Conservation (phyloP, 1,140 invertebrate genomes). For the Diplogasteroides magnus region DNA sequence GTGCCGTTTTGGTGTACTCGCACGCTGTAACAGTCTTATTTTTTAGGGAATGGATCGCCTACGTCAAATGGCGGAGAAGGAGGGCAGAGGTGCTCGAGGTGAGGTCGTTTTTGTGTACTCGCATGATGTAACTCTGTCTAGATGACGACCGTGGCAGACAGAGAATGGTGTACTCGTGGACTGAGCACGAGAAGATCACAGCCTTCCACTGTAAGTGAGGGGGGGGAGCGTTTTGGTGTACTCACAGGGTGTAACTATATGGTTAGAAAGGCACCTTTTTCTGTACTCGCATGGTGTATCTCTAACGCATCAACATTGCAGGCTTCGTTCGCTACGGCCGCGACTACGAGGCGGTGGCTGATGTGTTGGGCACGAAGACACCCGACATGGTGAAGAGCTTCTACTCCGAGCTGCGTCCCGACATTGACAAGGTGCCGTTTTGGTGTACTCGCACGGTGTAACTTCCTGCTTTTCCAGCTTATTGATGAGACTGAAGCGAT, state of each 20-base stretch:
- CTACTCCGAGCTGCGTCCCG: not conserved
- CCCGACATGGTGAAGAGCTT: conserved; percentile 2
- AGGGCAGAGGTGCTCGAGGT: too few relatives aligned
- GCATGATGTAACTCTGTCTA: too few relatives aligned
- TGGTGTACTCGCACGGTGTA: not conserved
- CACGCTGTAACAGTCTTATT: too few relatives aligned
- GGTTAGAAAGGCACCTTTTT: not conserved
- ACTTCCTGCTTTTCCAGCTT: not conserved
- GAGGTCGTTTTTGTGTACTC: too few relatives aligned
- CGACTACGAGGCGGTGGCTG: not conserved
- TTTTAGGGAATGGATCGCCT: too few relatives aligned
- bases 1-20: too few relatives aligned
- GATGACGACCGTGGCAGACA: not conserved
- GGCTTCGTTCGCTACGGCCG: conserved; percentile 1
- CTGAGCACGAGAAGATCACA: not conserved
- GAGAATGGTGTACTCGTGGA: not conserved
- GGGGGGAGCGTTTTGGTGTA: not conserved
- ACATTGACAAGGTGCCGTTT: not conserved
- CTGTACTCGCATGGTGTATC: not conserved
- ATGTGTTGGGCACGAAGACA: not conserved
- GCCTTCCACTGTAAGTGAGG: not conserved
- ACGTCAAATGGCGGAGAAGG: too few relatives aligned
- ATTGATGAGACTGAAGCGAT: not conserved
- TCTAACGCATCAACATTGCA: not conserved
- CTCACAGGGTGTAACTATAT: not conserved